Conservation (phyloP, 2,797 vertebrate genomes). For the Chelmon rostratus region DNA sequence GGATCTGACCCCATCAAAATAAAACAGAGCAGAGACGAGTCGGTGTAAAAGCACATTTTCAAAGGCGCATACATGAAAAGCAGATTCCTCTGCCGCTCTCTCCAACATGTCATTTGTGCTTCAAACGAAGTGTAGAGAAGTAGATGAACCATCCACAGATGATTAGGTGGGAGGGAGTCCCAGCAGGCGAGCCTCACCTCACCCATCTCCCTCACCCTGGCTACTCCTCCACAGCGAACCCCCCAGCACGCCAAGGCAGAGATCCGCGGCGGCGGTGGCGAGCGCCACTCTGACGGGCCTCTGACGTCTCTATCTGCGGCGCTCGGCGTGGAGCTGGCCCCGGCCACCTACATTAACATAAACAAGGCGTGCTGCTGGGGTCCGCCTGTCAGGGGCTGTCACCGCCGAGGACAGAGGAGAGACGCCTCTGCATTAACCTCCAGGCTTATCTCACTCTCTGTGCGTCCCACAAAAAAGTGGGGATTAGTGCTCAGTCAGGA, state of each 20-base stretch:
- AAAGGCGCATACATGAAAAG: constrained; percentile 41
- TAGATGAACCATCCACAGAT: constrained; percentile 38
- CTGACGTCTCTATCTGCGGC: constrained; percentile 75
- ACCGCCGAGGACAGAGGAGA: constrained; percentile 74
- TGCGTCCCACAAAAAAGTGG: constrained; percentile 57
- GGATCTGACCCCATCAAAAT: constrained; percentile 43
- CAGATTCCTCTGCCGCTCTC: constrained; percentile 11
- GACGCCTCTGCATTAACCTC: constrained; percentile 82
- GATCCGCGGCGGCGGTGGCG: constrained; percentile 55
- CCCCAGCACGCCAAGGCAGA: constrained; percentile 8
- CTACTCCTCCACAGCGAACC: constrained; percentile 8
- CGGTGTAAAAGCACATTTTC: constrained; percentile 40
- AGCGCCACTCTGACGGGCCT: constrained; percentile 61
- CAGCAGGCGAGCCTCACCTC: constrained; percentile 32
- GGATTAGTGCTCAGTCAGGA: constrained; percentile 85
- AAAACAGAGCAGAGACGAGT: constrained; percentile 15
- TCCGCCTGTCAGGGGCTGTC: constrained; percentile 81
- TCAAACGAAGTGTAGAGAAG: constrained; percentile 46
- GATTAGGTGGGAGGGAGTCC: constrained; percentile 47
- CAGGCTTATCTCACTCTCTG: constrained; percentile 79
- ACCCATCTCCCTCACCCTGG: constrained; percentile 32
- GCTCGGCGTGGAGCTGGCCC: constrained; percentile 69
- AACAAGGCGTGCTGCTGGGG: constrained; percentile 78
- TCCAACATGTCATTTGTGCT: constrained; percentile 12
- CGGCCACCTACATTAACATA: constrained; percentile 79